Evolutionary conservation across 2,888 invertebrate genomes (phyloP), one percentile per base, ranked within the genome.

Genomic region (Asteroscopus sphinx): DNA sequence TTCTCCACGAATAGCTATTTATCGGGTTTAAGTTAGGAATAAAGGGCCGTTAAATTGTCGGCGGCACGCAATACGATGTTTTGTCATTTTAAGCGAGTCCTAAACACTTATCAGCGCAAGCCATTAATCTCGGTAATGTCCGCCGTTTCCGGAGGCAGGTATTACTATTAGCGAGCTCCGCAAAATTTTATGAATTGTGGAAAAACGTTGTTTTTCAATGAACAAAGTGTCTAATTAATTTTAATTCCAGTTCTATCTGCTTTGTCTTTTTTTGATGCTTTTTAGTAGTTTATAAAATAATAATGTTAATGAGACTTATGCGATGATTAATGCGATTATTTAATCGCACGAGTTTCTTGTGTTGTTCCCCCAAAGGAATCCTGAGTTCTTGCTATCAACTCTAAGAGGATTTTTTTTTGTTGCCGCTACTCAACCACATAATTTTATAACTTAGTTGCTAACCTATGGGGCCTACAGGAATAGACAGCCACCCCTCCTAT

Each of bases 21-120:
- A 76, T 80, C 64, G 74, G 76, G 73, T 77, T 79, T 58, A 70
- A 58, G 68, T 73, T 68, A 72, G 55, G 47, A 59, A 47, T 61
- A 60, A 70, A 67, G 48, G 69, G 39, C 60, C 62, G 68, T 75
- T 79, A 81, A 83, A 76, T 82, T 71, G 63, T 67, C 66, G 45
- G 52, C 54, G 65, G 63, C 83, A 83, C 81, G 83, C 77, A 59
- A 81, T 74, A 64, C 65, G 62, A 72, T 77, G 68, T 77, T 81
- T 74, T 71, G 66, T 77, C 74, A 81, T 78, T 78, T 74, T 59
- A 67, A 69, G 55, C 70, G 68, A 73, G 53, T 59, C 58, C 61
- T 73, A 70, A 79, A 73, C 62, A 76, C 68, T 68, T 80, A 77
- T 77, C 71, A 67, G 61, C 49, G 57, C 54, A 64, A 58, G 62